These are phyloP conservation scores for Dinoponera quadriceps DNA, from an alignment of 1,140 invertebrate species.

Conservation along the genomic window DNA sequence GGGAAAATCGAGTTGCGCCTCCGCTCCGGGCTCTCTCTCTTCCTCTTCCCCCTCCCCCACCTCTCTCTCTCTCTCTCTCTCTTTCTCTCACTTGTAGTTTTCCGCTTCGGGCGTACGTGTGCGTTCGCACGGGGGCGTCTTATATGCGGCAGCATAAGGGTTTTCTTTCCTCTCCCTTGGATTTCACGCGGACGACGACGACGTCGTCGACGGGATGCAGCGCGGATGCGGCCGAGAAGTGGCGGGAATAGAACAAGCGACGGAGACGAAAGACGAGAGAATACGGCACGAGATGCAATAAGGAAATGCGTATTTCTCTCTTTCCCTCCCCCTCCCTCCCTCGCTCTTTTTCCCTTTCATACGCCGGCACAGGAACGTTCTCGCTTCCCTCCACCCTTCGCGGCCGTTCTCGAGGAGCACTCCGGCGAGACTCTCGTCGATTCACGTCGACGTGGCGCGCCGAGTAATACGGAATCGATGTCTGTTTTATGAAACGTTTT, in stretches of 20 bases:
- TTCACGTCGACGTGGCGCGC: conserved; percentile 61
- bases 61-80: too few relatives aligned
- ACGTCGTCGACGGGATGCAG: neutral
- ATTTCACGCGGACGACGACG: neutral
- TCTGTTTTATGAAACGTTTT: conserved; percentile 81
- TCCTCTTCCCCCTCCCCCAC: too few relatives aligned
- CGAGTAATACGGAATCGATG: conserved; percentile 78
- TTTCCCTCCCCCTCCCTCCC: neutral
- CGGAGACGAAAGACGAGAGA: neutral
- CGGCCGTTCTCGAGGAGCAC: conserved; percentile 34
- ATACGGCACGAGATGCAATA: conserved; percentile 59
- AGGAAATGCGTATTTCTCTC: conserved; percentile 62
- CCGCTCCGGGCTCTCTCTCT: too few relatives aligned
- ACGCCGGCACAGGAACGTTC: neutral
- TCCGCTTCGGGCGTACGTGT: neutral
- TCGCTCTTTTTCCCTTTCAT: conserved; percentile 23
- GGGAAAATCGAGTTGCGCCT: too few relatives aligned
- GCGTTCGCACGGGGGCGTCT: neutral
- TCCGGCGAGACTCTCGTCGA: conserved; percentile 52
- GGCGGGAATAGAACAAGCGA: neutral
- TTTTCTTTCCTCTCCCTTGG: neutral
- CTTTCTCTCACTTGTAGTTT: neutral
- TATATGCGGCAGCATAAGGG: neutral
- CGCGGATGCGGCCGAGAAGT: conserved; percentile 7
- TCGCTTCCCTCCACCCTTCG: conserved; percentile 13